Base-by-base conservation (phyloP, 2,888 invertebrate species). In the Hirtodrosophila duncani region DNA sequence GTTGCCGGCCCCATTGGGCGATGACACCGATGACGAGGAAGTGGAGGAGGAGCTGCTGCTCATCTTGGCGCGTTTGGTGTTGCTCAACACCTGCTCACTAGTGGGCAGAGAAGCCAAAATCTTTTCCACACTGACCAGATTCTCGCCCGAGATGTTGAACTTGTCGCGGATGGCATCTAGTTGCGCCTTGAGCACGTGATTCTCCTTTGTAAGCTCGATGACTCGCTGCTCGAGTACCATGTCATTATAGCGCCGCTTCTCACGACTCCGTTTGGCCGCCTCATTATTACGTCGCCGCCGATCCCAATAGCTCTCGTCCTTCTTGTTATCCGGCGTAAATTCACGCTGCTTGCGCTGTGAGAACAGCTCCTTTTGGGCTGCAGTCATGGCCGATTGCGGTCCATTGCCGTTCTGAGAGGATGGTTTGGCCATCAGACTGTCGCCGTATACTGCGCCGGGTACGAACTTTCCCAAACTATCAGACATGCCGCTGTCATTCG, bases 231-330 rank as follows among this genome's bases (percentile, higher is more conserved):
- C 98, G 55, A 99, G 89, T 1, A 97, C 96, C 95, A 98, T 95
- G 87, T 98, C 98, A 85, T 98, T 97, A 88, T 96, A 94, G 33
- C 98, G 92, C 27, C 98, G 91, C 87, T 98, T 98, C 86, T 98
- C 98, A n/a, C 98, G 91, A 3, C 97, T 97, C 30, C 97, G 89
- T 85, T 98, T 97, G 48, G 98, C 98, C 0, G 98, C 98, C 87
- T 98, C 98, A 87, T 99, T 99, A 88, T 99, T 98, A 52, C 98
- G 91, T 60, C 98, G 90, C 48, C 99, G 90, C 48, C 98, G 91
- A 87, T 98, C 97, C 99, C 99, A 98, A 87, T 98, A 98, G 82
- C 94, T 95, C 80, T 97, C 96, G 83, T 98, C 98, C 85, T 98
- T 98, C 86, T 97, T 97, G 87, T 92, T 95, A 85, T 98, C 98